These are phyloP conservation scores for Seriola aureovittata DNA, from an alignment of 2,113 vertebrate species.

Conservation along the genomic window DNA sequence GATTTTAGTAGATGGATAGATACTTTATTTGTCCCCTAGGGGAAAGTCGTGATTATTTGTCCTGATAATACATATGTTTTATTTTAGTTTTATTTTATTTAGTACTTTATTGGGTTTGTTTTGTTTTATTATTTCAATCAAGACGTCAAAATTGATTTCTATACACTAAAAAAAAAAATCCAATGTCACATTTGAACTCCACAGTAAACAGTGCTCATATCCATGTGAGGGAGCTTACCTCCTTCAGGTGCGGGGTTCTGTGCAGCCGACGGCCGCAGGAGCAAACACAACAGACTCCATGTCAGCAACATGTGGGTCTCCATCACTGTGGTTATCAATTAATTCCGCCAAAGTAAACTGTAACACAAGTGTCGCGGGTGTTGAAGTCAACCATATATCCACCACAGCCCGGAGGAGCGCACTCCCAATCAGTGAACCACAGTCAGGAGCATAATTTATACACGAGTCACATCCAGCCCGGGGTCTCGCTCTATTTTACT, in stretches of 20 bases:
- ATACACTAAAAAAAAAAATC: not conserved
- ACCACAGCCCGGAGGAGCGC: constrained; percentile 55
- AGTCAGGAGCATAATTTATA: constrained; percentile 16
- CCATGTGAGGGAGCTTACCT: constrained; percentile 60
- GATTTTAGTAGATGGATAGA: no score
- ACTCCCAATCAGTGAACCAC: constrained; percentile 47
- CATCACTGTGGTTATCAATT: constrained; percentile 49
- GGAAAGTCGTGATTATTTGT: not conserved
- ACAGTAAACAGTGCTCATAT: not conserved
- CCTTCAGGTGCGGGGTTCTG: constrained; percentile 69
- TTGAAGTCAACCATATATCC: constrained; percentile 53
- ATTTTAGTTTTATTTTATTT: not conserved
- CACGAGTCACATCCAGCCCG: constrained; percentile 13
- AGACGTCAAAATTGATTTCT: not conserved
- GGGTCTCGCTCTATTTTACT: not conserved
- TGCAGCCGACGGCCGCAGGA: constrained; percentile 33
- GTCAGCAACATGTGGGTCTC: constrained; percentile 36
- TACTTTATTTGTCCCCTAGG: no score
- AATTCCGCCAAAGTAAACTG: constrained; percentile 24
- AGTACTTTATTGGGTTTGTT: not conserved
- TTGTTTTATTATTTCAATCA: not conserved
- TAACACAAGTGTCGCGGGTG: constrained; percentile 15
- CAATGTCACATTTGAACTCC: not conserved
- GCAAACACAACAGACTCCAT: constrained; percentile 61
- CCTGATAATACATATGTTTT: not conserved